Percentiles rank a stretch among this genome's conserved stretches.
phyloP scores from a whole-genome alignment of 2,888 invertebrate species.

The Mythimna impura region DNA sequence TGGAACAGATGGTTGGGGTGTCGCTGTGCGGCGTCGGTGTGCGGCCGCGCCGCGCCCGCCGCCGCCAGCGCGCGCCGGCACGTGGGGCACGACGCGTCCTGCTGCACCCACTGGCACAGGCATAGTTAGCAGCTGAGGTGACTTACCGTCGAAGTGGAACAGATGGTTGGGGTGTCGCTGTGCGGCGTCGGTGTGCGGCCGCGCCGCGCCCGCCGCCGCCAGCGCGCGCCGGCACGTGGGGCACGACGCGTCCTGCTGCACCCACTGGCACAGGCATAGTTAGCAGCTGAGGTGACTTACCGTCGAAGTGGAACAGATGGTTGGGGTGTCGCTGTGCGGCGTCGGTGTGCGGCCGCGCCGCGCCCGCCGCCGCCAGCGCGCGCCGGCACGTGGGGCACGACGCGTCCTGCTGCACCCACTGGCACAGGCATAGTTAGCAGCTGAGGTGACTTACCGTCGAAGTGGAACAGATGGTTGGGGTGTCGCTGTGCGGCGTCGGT shows the following conservation, averaged over 20 bases:
- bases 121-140: no score
- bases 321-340: conserved; percentile 92
- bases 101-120: no score
- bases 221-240: conserved; percentile 95
- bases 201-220: conserved; percentile 93
- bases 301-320: conserved; percentile 93
- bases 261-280: no score
- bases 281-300: conserved; percentile 68
- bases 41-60: conserved; percentile 92
- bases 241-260: conserved; percentile 91
- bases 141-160: conserved; percentile 92
- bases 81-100: conserved; percentile 94
- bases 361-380: conserved; percentile 93
- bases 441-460: conserved; percentile 87
- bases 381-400: conserved; percentile 97
- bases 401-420: conserved; percentile 69
- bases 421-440: no score
- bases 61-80: conserved; percentile 94
- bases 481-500: conserved; percentile 91
- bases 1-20: conserved; percentile 93
- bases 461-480: conserved; percentile 93
- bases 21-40: conserved; percentile 91
- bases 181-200: conserved; percentile 88
- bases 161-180: conserved; percentile 92
- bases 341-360: conserved; percentile 86